Base-by-base conservation (phyloP, 2,888 invertebrate genomes). In the Tetragnatha montana region DNA sequence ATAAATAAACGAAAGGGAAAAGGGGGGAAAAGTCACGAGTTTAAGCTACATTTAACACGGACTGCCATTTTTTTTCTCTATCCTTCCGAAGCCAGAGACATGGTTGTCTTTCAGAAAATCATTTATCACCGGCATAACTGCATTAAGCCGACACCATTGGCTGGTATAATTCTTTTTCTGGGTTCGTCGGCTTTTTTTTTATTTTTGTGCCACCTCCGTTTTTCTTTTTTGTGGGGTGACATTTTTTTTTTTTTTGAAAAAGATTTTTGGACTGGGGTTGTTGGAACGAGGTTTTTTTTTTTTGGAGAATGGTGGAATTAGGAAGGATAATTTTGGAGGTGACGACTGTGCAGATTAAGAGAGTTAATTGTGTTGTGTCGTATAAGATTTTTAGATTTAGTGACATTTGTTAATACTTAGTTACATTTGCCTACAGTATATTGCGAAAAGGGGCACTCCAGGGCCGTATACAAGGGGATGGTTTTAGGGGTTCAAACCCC, bases 11-110 rank as follows among this genome's bases (percentile, higher is more conserved):
- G 80, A 80, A 88, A 17, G 80, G 76, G 35, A 35, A 35, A 81
- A 74, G 60, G 78, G n/a, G 51, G 68, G 21, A 80, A 75, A 81
- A 81, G 79, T 60, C 89, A 75, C 70, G 75, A 89, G 80, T 89
- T 89, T 89, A 89, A 89, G 89, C 89, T 85, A 85, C 89, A 85
- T 89, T 89, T 89, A 89, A 81, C 85, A 80, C 47, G 82, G 82
- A 74, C 68, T 17, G 35, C 60, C 76, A 73, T 85, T 60, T 73
- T 85, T 85, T 78, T 51, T 50, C 51, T 19, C 19, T n/a, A 7
- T 35, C 35, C 35, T 35, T 35, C 35, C 35, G 35, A 35, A 35
- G 35, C 17, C 75, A 47, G 71, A 71, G 71, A 80, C 76, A 76
- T 75, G 81, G 76, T 86, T 76, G 89, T 84, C 86, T 76, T 82